Conservation (phyloP, 2,888 invertebrate genomes). For the Galerucella calmariensis region DNA sequence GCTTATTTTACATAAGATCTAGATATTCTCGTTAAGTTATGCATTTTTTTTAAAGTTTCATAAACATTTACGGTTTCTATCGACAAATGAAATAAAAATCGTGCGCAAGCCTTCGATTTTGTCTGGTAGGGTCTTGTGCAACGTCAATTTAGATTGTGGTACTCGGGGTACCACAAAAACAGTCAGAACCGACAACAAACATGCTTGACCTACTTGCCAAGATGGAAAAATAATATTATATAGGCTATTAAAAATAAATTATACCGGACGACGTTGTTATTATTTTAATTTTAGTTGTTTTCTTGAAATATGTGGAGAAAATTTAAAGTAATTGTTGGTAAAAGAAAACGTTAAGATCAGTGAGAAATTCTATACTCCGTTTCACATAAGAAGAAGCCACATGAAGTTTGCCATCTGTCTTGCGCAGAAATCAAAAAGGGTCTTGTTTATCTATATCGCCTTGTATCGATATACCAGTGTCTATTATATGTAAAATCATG, state of each 20-base stretch:
- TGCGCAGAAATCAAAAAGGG: no score
- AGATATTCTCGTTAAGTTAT: background rate
- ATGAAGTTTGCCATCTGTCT: no score
- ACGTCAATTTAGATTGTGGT: constrained; percentile 26
- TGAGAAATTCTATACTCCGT: background rate
- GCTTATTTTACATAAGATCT: background rate
- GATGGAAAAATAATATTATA: background rate
- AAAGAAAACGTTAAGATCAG: background rate
- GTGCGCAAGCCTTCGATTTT: constrained; percentile 20
- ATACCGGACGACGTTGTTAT: background rate
- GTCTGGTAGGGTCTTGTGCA: constrained; percentile 9
- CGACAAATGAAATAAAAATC: constrained; percentile 15
- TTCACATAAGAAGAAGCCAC: no score
- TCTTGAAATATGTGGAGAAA: background rate
- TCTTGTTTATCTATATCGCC: no score
- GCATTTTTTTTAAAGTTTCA: background rate
- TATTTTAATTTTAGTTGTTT: background rate
- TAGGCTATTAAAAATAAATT: background rate
- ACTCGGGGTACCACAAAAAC: constrained; percentile 4
- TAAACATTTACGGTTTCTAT: constrained; percentile 9
- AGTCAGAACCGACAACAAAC: constrained; percentile 12
- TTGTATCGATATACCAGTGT: no score
- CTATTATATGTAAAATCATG: no score
- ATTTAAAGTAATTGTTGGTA: background rate
- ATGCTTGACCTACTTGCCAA: constrained; percentile 23